Base-by-base conservation (phyloP, 2,113 vertebrate species). In the Catharus fuscescens region DNA sequence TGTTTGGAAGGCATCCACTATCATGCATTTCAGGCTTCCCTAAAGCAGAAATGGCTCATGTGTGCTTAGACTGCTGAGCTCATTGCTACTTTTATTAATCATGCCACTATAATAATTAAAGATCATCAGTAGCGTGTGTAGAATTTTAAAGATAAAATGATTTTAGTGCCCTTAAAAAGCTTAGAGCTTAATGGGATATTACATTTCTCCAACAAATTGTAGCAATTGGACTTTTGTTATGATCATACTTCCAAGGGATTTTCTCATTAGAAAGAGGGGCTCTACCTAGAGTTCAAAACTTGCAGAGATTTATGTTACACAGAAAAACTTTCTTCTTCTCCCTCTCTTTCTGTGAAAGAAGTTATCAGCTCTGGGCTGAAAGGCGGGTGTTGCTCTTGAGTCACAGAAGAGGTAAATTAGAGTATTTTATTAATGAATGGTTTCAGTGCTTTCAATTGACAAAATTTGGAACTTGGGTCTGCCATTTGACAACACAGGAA, bases 381-480 rank as follows among this genome's bases (percentile, higher is more conserved):
- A 94, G 15, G 34, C 20, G 74, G 93, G 12, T 70, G 67, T 86
- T 88, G 54, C 52, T 93, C 80, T 85, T 80, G 47, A 92, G 45
- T 81, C 69, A 90, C 31, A 56, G 71, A 93, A 83, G 38, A 87
- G 74, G 71, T 92, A 89, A 88, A 81, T 90, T 73, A 85, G 48
- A 57, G 18, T 19, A 32, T 79, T 88, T 92, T 95, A 81, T 83
- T 97, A 93, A 90, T 92, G 78, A 96, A 90, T 81, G 44, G 31
- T 48, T 96, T 88, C 82, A 80, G 74, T 93, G 40, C 64, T 38
- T 85, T 92, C 47, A 53, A 19, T 62, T 96, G 91, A 96, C 80
- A 95, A 92, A 95, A 52, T 94, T 79, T 92, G 92, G 32, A 94
- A 88, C 67, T 64, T 66, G 73, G 48, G 73, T 92, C 72, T 81